A percentile compares a stretch with the other conserved stretches of the same genome.
Conservation (phyloP, 2,797 vertebrate genomes). For the Emydoidea blandingii region DNA sequence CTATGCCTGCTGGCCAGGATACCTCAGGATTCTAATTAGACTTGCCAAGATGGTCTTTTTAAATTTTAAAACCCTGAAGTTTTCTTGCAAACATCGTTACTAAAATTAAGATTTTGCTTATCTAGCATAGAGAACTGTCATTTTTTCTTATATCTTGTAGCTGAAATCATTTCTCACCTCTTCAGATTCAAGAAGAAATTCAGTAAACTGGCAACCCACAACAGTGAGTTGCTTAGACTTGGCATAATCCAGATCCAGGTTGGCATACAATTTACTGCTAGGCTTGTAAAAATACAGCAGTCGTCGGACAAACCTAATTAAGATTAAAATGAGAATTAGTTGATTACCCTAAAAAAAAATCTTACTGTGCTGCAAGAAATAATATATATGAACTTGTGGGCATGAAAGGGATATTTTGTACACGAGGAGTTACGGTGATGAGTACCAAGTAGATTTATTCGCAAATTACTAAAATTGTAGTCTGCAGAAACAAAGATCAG, state of each 20-base stretch:
- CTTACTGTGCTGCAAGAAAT: not conserved
- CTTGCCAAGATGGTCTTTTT: not conserved
- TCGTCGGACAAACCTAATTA: slow-evolving; percentile 93
- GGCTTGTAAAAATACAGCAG: slow-evolving; percentile 98
- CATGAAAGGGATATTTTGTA: not conserved
- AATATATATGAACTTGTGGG: not conserved
- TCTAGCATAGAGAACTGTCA: not conserved
- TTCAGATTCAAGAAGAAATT: slow-evolving; percentile 97
- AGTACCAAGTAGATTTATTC: not conserved
- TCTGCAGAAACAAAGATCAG: not conserved
- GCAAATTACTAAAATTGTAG: not conserved
- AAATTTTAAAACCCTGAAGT: not conserved
- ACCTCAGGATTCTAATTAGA: slow-evolving; percentile 17
- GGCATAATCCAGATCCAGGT: slow-evolving; percentile 91
- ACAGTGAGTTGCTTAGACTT: slow-evolving; percentile 97
- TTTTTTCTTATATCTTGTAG: not conserved
- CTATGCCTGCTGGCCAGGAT: not conserved
- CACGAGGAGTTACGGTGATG: no score
- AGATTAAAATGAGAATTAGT: slow-evolving; percentile 37
- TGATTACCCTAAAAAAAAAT: not conserved
- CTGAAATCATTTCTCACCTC: slow-evolving; percentile 85
- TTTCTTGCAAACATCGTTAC: not conserved
- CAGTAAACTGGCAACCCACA: slow-evolving; percentile 96
- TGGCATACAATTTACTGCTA: slow-evolving; percentile 95
- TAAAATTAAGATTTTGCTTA: not conserved